Conservation (phyloP, 2,888 invertebrate genomes). For the Osmoderma eremita region DNA sequence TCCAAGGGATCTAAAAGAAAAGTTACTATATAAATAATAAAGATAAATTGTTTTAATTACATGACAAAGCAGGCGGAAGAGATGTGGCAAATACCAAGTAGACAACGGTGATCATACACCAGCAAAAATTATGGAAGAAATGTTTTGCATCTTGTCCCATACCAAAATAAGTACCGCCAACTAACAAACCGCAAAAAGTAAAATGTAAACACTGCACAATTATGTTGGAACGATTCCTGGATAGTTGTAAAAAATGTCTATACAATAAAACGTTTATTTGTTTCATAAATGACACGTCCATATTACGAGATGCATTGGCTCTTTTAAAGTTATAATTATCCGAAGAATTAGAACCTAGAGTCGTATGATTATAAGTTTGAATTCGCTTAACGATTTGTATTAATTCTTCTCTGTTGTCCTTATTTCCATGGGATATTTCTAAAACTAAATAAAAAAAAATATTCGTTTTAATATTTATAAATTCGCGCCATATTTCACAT, state of each 20-base stretch:
- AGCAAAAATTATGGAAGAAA: constrained; percentile 37
- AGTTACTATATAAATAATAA: too few relatives aligned
- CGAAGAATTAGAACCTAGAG: too few relatives aligned
- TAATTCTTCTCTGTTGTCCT: neutral
- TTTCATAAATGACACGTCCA: constrained; percentile 14
- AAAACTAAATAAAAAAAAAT: constrained; percentile 1
- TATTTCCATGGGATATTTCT: constrained; percentile 3
- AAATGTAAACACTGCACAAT: constrained; percentile 39
- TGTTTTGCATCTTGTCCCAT: constrained; percentile 40
- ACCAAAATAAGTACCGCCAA: constrained; percentile 35
- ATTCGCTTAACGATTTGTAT: neutral
- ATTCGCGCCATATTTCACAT: neutral
- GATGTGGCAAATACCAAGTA: constrained; percentile 36
- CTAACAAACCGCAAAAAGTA: constrained; percentile 27
- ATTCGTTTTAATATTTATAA: neutral
- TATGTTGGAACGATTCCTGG: constrained; percentile 33
- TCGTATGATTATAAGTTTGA: too few relatives aligned
- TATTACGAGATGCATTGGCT: neutral
- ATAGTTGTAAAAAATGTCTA: constrained; percentile 36
- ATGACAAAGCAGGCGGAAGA: constrained; percentile 37
- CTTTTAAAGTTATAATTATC: neutral
- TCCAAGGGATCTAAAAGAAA: constrained; percentile 25
- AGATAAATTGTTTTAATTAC: constrained; percentile 3
- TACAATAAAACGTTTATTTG: constrained; percentile 31
- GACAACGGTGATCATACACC: constrained; percentile 33